Base-by-base conservation (phyloP, 2,797 vertebrate genomes). In the Falco cherrug region DNA sequence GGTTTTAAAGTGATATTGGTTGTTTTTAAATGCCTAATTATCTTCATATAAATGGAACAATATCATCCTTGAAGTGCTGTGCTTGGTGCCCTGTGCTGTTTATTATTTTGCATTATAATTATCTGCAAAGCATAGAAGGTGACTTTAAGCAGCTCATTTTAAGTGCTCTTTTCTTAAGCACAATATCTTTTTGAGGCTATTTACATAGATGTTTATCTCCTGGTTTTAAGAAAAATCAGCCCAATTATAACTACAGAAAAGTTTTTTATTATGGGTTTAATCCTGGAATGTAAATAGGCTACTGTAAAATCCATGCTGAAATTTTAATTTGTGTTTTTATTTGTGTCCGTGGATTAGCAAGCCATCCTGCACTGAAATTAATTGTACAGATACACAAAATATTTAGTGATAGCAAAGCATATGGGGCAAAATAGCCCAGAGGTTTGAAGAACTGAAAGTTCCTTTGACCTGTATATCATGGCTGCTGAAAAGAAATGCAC, bases 21-120 rank as follows among this genome's bases (percentile, higher is more conserved):
- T 94, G 95, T 61, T 96, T 98, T 97, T 95, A 97, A 97, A 97
- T 95, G 91, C 91, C 97, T 97, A 97, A 97, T 98, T 98, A 97
- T 97, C 95, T 95, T 95, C 74, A 84, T 94, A 95, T 84, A 98
- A 98, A 98, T 95, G 63, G 85, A 95, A 96, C 87, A 80, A 63
- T 95, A 93, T 96, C 85, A 94, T 97, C 95, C 89, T 95, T 92
- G 90, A 95, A 96, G 85, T 83, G 87, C 78, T 93, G 87, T 91
- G 68, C 85, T 94, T 57, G 17, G 51, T 95, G 90, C 90, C 91
- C 94, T 92, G 91, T 76, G 83, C 81, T 96, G 87, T 97, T 98
- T 98, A 91, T 97, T 97, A 96, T 98, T 97, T 97, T 94, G 54
- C 84, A 96, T 97, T 95, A 96, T 90, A 97, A 98, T 98, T 97